Base-by-base conservation (phyloP, 2,797 vertebrate genomes). In the Gallinago solitaria region DNA sequence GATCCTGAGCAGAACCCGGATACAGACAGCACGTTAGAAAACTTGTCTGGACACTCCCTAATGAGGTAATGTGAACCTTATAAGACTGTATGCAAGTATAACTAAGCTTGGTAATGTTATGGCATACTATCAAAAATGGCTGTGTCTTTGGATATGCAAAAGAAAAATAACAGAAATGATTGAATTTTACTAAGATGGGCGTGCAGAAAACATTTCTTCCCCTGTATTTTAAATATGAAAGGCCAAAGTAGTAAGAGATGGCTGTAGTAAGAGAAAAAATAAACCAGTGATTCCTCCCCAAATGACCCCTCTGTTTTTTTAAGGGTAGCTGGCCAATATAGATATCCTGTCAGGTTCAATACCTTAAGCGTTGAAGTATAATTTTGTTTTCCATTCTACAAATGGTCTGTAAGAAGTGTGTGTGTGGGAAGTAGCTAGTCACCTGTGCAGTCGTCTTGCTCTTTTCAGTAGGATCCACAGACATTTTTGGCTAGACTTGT, bases 1-100 rank as follows among this genome's bases (percentile, higher is more conserved):
- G 98, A 96, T 87, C 95, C 77, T 95, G 97, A 97, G 94, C 97
- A 97, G 86, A 97, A 96, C 53, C 60, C 95, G 32, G 98, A 98
- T 77, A 98, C 98, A 12, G 98, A 98, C 86, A 97, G 97, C 83
- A 98, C 98, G 2, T 92, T 97, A 90, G 98, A 98, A 76, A 98
- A 98, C 78, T 81, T 98, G 48, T 98, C 98, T 89, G 98, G 96
- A 57, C 97, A 96, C 76, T 99, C 98, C 87, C 85, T 97, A 18
- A 90, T 98, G 97, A 99, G 99, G 99, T 99, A 98, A 96, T 86
- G 2, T 63, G 16, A 77, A 56, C 60, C 14, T 75, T 90, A 2
- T 35, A 83, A 57, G 65, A 51, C 61, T 33, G 57, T 30, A 50
- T 60, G 87, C 33, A 41, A 71, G 53, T 91, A 28, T 39, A 60